A percentile compares a stretch with the other conserved stretches of the same genome.
Evolutionary conservation across 53 echinoderm and acorn worm species (phyloP).

Genomic region (Henricia sp.): DNA sequence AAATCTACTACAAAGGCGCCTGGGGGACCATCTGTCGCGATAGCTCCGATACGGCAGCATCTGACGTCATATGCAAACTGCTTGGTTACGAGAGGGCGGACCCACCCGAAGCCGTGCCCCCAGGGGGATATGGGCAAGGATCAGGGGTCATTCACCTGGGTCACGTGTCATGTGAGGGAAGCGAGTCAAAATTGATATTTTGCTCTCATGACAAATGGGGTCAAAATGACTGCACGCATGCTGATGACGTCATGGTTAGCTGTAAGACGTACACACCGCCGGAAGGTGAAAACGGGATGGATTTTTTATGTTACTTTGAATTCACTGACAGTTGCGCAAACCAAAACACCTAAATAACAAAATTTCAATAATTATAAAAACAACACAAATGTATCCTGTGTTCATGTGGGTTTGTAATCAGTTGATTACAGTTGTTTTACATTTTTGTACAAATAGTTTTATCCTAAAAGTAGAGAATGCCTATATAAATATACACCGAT

Average conservation of each 20-base stretch:
- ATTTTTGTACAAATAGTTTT: no score
- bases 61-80: constrained; percentile 56
- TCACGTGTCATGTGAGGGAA: constrained; percentile 24
- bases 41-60: constrained; percentile 15
- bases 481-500: not conserved
- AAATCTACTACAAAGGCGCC: constrained; percentile 56
- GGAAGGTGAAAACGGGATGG: no score
- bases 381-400: no score
- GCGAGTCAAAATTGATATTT: constrained; percentile 23
- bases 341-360: no score
- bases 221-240: constrained; percentile 30
- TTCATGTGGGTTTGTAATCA: no score
- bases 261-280: constrained; percentile 41
- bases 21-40: constrained; percentile 69
- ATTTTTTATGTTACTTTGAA: no score
- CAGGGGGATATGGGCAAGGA: constrained; percentile 1
- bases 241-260: constrained; percentile 37
- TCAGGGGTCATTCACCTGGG: constrained; percentile 20
- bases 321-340: no score
- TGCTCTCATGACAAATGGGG: constrained; percentile 40
- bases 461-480: no score
- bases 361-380: no score
- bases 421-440: no score
- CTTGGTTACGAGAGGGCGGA: constrained; percentile 39
- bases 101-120: not conserved